These are phyloP conservation scores for Sminthurinus aureus DNA, from an alignment of 2,888 invertebrate species.

Conservation along the genomic window DNA sequence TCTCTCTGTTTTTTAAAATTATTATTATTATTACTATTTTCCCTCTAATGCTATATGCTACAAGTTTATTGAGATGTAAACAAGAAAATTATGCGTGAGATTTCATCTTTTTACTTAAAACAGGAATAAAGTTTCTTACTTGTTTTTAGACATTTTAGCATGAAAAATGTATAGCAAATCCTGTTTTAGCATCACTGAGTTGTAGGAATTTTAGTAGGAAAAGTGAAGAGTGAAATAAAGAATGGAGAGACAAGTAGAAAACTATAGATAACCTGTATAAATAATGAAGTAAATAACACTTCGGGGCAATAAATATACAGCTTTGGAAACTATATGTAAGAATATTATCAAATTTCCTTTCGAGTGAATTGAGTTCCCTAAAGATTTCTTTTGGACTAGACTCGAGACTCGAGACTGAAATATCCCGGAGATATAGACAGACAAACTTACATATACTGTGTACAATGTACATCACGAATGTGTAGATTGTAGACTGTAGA, in stretches of 20 bases:
- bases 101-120: background rate
- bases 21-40: too few relatives aligned
- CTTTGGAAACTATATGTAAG: conserved; percentile 31
- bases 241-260: background rate
- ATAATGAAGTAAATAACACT: conserved; percentile 41
- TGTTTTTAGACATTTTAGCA: too few relatives aligned
- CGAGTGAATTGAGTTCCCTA: conserved; percentile 35
- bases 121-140: background rate
- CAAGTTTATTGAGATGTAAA: background rate
- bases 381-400: conserved; percentile 21
- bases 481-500: background rate
- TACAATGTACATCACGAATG: background rate
- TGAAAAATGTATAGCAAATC: background rate
- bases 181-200: too few relatives aligned
- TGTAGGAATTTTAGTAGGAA: too few relatives aligned
- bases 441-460: too few relatives aligned
- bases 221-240: background rate
- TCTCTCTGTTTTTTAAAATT: too few relatives aligned
- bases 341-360: conserved; percentile 40
- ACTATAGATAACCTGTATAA: conserved; percentile 24
- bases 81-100: background rate
- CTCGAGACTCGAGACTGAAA: conserved; percentile 5
- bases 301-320: conserved; percentile 32
- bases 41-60: background rate
- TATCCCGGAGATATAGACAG: background rate